A percentile compares a stretch with the other conserved stretches of the same genome.
phyloP scores from a whole-genome alignment of 2,797 vertebrate species.

The Sebastes iracundus region DNA sequence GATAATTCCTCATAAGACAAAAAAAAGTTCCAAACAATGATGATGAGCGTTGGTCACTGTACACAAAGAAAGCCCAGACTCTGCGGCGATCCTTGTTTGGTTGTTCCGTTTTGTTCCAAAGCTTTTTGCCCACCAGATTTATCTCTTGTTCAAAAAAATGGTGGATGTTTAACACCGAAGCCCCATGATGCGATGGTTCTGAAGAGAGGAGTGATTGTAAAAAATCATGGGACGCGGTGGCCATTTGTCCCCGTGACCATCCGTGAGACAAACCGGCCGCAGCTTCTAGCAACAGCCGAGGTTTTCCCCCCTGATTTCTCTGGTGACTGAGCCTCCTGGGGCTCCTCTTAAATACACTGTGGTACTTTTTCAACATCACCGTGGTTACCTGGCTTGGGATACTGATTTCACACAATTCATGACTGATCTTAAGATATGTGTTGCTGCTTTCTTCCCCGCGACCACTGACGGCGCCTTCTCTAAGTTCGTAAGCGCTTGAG shows the following conservation, averaged over 20 bases:
- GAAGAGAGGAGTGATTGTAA: slow-evolving; percentile 56
- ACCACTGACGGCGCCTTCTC: slow-evolving; percentile 15
- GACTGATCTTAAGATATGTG: slow-evolving; percentile 33
- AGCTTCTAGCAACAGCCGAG: slow-evolving; percentile 18
- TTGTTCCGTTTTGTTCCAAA: slow-evolving; percentile 55
- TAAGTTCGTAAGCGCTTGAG: slow-evolving; percentile 31
- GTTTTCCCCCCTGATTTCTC: slow-evolving; percentile 4
- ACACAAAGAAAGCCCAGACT: slow-evolving; percentile 67
- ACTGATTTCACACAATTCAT: slow-evolving; percentile 36
- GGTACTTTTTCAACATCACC: slow-evolving; percentile 17
- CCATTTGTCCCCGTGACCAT: slow-evolving; percentile 15
- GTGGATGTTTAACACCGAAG: slow-evolving; percentile 35
- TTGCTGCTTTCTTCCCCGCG: slow-evolving; percentile 21
- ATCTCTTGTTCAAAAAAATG: slow-evolving; percentile 26
- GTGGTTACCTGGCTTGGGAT: slow-evolving; percentile 26
- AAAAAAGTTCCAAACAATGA: slow-evolving; percentile 63
- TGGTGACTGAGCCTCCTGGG: slow-evolving; percentile 24
- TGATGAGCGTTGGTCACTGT: slow-evolving; percentile 77
- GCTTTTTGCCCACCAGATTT: slow-evolving; percentile 35
- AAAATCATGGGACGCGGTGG: slow-evolving; percentile 40
- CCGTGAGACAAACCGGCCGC: neutral
- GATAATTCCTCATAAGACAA: slow-evolving; percentile 66
- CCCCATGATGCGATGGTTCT: slow-evolving; percentile 54
- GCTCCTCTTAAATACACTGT: slow-evolving; percentile 22
- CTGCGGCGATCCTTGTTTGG: slow-evolving; percentile 58